Evolutionary conservation across 2,888 invertebrate genomes (phyloP).

Genomic region (Lasioglossum lativentre): DNA sequence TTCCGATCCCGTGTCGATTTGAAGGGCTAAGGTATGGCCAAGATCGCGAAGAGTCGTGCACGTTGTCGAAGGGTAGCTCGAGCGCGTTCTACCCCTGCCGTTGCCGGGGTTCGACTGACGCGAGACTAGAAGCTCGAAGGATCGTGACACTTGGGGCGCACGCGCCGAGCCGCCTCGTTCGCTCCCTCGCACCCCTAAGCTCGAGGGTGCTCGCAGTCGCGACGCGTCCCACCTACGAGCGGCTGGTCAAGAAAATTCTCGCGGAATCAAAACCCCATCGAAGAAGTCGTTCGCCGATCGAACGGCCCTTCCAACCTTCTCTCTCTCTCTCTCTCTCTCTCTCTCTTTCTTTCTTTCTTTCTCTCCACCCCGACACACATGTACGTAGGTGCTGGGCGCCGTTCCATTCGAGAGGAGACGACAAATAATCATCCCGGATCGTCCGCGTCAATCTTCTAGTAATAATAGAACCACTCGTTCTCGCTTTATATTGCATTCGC

Average conservation of each 20-base stretch:
- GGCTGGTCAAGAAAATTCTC: slow-evolving; percentile 60
- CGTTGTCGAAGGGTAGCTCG: slow-evolving; percentile 67
- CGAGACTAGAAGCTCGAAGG: slow-evolving; percentile 67
- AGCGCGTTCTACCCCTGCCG: slow-evolving; percentile 79
- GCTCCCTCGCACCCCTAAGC: slow-evolving; percentile 32
- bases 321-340: not conserved
- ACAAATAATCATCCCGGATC: not conserved
- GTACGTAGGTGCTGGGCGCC: not conserved
- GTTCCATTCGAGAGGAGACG: not conserved
- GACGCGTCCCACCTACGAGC: slow-evolving; percentile 44
- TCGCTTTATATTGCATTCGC: too few relatives aligned
- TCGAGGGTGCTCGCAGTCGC: slow-evolving; percentile 20
- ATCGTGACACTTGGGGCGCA: slow-evolving; percentile 58
- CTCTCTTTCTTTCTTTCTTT: not conserved
- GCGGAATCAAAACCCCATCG: slow-evolving; percentile 48
- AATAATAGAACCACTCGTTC: too few relatives aligned
- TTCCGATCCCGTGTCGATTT: not conserved
- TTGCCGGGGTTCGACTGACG: slow-evolving; percentile 81
- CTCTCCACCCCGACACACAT: not conserved
- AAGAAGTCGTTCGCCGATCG: slow-evolving; percentile 14
- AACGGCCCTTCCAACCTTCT: not conserved
- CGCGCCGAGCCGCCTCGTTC: slow-evolving; percentile 56
- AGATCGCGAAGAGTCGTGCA: slow-evolving; percentile 43
- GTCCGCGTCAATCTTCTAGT: too few relatives aligned
- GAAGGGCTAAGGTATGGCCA: not conserved